These are phyloP conservation scores for Micrasema minimum DNA, from an alignment of 1,140 invertebrate genomes.

Conservation along the genomic window DNA sequence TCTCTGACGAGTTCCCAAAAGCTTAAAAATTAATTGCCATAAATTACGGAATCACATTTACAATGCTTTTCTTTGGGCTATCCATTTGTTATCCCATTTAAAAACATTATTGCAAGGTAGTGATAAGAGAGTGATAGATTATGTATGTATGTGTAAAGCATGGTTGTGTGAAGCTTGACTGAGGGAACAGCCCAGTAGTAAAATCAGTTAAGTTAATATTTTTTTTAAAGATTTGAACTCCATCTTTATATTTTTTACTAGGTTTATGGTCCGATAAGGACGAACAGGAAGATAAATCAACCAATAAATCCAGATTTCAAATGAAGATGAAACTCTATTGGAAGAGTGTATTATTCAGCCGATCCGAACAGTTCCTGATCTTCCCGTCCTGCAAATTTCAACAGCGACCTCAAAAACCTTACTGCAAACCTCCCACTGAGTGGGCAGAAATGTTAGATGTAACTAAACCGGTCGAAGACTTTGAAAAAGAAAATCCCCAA, in stretches of 20 bases:
- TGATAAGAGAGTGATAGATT: too few species aligned
- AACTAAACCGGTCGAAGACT: slow-evolving; percentile 81
- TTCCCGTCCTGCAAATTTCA: slow-evolving; percentile 61
- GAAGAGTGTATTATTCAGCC: slow-evolving; percentile 45
- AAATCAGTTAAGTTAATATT: too few species aligned
- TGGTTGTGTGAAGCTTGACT: too few species aligned
- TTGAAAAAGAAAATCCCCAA: slow-evolving; percentile 85
- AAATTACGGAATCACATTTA: too few species aligned
- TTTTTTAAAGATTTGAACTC: too few species aligned
- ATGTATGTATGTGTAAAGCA: too few species aligned
- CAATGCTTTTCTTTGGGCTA: too few species aligned
- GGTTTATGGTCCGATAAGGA: slow-evolving; percentile 42
- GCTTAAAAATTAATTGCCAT: too few species aligned
- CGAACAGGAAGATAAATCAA: background rate
- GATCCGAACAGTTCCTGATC: slow-evolving; percentile 58
- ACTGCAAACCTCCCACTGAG: slow-evolving; percentile 68
- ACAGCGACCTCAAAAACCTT: slow-evolving; percentile 54
- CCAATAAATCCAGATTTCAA: background rate
- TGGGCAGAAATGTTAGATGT: slow-evolving; percentile 92
- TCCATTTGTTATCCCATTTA: too few species aligned
- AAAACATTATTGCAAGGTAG: too few species aligned
- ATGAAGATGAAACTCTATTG: slow-evolving; percentile 16
- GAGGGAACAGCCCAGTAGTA: too few species aligned
- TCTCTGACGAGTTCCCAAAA: too few species aligned
- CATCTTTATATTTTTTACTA: slow-evolving; percentile 22